Evolutionary conservation across 1,140 invertebrate species (phyloP).

Genomic region (Lordiphosa stackelbergi): DNA sequence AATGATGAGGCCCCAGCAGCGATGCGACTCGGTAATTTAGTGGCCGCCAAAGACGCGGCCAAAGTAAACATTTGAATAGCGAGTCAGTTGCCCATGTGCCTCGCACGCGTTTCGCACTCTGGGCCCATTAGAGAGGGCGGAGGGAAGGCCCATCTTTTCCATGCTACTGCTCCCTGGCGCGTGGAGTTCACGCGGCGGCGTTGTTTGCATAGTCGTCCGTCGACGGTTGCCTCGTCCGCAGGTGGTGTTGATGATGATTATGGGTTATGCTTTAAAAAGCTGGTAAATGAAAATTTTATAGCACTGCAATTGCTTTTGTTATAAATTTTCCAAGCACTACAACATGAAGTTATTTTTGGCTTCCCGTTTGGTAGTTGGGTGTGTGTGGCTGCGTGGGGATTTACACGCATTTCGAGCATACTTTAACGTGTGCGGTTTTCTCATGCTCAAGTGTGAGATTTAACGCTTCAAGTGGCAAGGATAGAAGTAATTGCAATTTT

Average conservation of each 20-base stretch:
- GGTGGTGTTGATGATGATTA: constrained; percentile 65
- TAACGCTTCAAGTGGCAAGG: too few relatives aligned
- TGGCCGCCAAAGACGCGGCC: constrained; percentile 48
- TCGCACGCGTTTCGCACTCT: constrained; percentile 41
- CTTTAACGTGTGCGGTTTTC: constrained; percentile 5
- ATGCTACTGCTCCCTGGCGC: constrained; percentile 14
- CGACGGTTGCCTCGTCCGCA: constrained; percentile 31
- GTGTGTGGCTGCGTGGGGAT: not conserved
- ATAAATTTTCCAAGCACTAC: constrained; percentile 53
- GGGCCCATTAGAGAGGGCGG: constrained; percentile 19
- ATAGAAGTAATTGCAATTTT: too few relatives aligned
- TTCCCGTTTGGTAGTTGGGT: constrained; percentile 1
- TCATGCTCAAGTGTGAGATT: not conserved
- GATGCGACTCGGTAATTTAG: constrained; percentile 60
- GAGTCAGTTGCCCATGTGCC: not conserved
- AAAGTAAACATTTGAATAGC: constrained; percentile 57
- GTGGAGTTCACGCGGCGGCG: constrained; percentile 38
- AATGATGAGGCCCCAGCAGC: constrained; percentile 39
- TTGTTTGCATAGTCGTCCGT: constrained; percentile 48
- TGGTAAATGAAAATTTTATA: constrained; percentile 66
- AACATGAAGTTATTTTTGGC: constrained; percentile 53
- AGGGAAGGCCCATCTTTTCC: too few relatives aligned
- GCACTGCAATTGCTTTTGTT: constrained; percentile 64
- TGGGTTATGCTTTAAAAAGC: constrained; percentile 35
- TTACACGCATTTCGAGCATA: constrained; percentile 6